Evolutionary conservation across 2,113 vertebrate species (phyloP), one percentile per base, ranked within the genome.

Genomic region (Tautogolabrus adspersus): DNA sequence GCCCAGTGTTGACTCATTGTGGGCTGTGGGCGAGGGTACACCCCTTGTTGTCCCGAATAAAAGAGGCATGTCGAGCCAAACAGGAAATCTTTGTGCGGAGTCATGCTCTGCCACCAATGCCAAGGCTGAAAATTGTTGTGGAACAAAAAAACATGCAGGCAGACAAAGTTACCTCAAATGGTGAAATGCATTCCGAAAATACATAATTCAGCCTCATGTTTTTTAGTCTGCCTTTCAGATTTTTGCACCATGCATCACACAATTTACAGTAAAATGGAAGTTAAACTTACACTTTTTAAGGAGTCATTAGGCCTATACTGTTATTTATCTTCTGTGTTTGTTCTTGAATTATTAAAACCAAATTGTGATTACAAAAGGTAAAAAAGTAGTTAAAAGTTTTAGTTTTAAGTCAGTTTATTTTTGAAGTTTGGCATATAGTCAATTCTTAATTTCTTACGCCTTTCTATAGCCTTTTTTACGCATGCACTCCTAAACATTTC

Each of bases 1-100:
- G 77, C 16, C 51, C 81, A 73, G 44, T 91, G 83, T 92, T 89
- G 81, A 89, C 79, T 93, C 74, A 91, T 15, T 82, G 89, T 80
- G 79, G 90, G 23, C 40, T 87, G 87, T 65, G 87, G 90, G 76
- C 3, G 9, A 63, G 88, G 76, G 49, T 77, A 76, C 89, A 86
- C 81, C 81, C 87, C 62, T 23, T 44, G 52, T 60, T 79, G 71
- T 82, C 78, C 69, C 69, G 40, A 70, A 69, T 2, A 34, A 85
- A 75, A 62, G 38, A 89, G 26, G 44, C 42, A 57, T 68, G 70
- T n/a, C 30, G 52, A 49, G 83, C 86, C 86, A 91, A 86, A 92
- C 84, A 84, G 87, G 81, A 91, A 85, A 77, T 71, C 64, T 80
- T 30, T 69, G 77, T 82, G 66, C 52, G 44, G 63, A 79, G 71